Conservation (phyloP, 2,888 invertebrate genomes). For the Caenorhabditis sp. region DNA sequence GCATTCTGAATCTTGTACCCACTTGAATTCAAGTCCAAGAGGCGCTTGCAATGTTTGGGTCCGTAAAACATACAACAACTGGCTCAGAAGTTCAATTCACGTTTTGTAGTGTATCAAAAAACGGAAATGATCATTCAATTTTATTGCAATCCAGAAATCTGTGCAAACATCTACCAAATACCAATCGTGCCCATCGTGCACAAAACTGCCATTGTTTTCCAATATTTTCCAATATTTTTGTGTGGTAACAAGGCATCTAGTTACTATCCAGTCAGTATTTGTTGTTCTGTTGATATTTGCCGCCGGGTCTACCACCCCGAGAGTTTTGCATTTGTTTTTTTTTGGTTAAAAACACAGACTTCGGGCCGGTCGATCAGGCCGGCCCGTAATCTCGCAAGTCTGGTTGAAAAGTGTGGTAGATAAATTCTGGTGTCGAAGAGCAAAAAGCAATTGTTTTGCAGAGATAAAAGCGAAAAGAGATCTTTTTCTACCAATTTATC, state of each 20-base stretch:
- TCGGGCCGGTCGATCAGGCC: too few relatives aligned
- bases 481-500: constrained; percentile 34
- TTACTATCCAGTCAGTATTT: constrained; percentile 40
- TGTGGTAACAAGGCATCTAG: constrained; percentile 19
- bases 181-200: too few relatives aligned
- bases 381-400: background rate
- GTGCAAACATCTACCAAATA: too few relatives aligned
- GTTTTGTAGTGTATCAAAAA: background rate
- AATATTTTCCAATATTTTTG: too few relatives aligned
- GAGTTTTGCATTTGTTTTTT: background rate
- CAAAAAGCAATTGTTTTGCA: constrained; percentile 49
- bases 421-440: constrained; percentile 31
- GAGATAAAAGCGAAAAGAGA: constrained; percentile 13
- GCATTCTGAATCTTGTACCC: too few relatives aligned
- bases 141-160: constrained; percentile 2
- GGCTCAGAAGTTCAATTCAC: too few relatives aligned
- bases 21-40: too few relatives aligned
- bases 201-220: constrained; percentile 51
- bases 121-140: background rate
- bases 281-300: constrained; percentile 44
- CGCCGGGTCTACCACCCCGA: too few relatives aligned
- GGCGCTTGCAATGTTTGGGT: too few relatives aligned
- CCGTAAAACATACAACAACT: too few relatives aligned
- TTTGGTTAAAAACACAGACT: background rate
- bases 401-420: too few relatives aligned